phyloP scores from a whole-genome alignment of 2,113 vertebrate genomes.

The Columbina picui region DNA sequence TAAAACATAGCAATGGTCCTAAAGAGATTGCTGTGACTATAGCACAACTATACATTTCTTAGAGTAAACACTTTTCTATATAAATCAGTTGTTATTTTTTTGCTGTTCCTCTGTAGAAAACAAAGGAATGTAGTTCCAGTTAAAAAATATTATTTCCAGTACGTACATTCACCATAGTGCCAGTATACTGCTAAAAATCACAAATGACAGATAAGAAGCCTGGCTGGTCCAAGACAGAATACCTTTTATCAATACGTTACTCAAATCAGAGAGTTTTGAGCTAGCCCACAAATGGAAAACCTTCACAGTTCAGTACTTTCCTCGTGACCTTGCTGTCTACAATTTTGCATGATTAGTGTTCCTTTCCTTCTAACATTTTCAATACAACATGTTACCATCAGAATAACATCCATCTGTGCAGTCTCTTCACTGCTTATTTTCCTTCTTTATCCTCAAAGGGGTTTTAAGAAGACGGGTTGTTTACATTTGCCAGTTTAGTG shows the following conservation, averaged over 20 bases:
- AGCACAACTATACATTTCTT: not conserved
- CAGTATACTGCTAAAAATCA: not conserved
- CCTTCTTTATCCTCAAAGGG: not conserved
- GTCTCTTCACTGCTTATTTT: constrained; percentile 10
- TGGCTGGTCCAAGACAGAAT: not conserved
- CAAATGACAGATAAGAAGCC: not conserved
- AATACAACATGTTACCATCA: not conserved
- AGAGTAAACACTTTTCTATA: not conserved
- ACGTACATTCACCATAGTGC: not conserved
- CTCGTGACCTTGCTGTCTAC: not conserved
- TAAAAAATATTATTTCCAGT: not conserved
- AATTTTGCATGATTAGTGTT: not conserved
- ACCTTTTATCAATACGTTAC: not conserved
- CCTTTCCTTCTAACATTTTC: not conserved
- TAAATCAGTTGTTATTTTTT: not conserved
- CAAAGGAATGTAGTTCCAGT: not conserved
- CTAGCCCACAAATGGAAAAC: not conserved
- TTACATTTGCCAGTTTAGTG: not conserved
- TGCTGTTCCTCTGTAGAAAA: not conserved
- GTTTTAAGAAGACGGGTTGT: not conserved
- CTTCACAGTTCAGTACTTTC: not conserved
- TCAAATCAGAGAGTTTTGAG: not conserved
- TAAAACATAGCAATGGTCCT: not conserved
- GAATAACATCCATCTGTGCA: not conserved
- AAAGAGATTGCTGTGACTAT: not conserved